phyloP scores from a whole-genome alignment of 2,113 vertebrate species.

The Malurus melanocephalus region DNA sequence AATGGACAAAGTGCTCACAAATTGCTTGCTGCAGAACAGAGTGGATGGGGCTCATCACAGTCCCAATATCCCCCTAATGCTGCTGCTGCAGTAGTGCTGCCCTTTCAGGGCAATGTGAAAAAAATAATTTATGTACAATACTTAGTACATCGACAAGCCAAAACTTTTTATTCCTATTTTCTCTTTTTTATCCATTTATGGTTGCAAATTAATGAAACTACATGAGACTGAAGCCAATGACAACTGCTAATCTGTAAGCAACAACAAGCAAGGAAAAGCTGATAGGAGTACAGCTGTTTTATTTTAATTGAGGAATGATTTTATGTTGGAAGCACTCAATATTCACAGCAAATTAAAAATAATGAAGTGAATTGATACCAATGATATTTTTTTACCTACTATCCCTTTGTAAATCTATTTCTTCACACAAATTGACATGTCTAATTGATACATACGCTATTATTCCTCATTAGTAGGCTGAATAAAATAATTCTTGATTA shows the following conservation, averaged over 20 bases:
- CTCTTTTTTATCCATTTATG: conserved; percentile 77
- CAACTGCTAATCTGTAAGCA: conserved; percentile 78
- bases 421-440: conserved; percentile 81
- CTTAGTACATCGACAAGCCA: conserved; percentile 40
- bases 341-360: conserved; percentile 83
- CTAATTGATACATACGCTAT: conserved; percentile 83
- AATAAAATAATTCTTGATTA: conserved; percentile 86
- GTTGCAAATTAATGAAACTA: conserved; percentile 81
- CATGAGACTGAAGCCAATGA: conserved; percentile 77
- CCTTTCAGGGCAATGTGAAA: not conserved
- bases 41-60: not conserved
- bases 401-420: conserved; percentile 82
- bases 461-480: conserved; percentile 81
- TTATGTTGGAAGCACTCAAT: conserved; percentile 80
- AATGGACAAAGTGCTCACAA: not conserved
- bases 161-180: conserved; percentile 26
- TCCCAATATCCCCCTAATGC: not conserved
- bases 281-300: conserved; percentile 77
- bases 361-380: conserved; percentile 82
- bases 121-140: conserved; percentile 19
- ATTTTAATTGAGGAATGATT: conserved; percentile 80
- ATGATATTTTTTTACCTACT: conserved; percentile 76
- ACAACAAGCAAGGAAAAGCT: conserved; percentile 75
- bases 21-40: not conserved
- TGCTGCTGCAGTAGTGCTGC: not conserved